Base-by-base conservation (phyloP, 2,888 invertebrate species). In the Gastrophysa polygoni region DNA sequence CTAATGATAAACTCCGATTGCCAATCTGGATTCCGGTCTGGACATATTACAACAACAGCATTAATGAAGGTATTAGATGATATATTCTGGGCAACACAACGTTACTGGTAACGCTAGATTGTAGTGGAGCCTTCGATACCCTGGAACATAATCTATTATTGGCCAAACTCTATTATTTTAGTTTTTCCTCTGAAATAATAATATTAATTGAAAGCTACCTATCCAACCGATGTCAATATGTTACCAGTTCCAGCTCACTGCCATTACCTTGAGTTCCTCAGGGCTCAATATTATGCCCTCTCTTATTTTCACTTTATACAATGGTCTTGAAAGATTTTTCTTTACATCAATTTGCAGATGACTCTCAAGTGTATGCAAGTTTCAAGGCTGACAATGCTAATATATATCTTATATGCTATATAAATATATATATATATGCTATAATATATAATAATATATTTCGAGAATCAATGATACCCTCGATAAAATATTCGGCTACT, bases 61-160 rank as follows among this genome's bases (percentile, higher is more conserved):
- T 24, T 7, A 24, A 24, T 7, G 4, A 24, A 24, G 24, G 4
- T 24, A 24, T 24, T 24, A 24, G 24, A 24, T 24, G 24, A 24
- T 24, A 24, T 24, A 24, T 24, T 38, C 14, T 14, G 6, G 46
- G 21, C 46, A 46, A 46, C 11, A 18, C 18, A 46, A 46, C 46
- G 11, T 46, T 46, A 46, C 46, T 46, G 46, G 21, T 46, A 7
- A 46, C 46, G 20, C 11, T 46, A 46, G 46, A 46, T n/a, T 46
- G 18, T 21, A 46, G 46, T 46, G 11, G 18, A 17, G 46, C 18
- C 2, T 46, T 18, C n/a, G 18, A 46, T 21, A 18, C 46, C 21
- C 46, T 46, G 21, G 46, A 20, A 46, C 21, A 46, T 46, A n/a
- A n/a, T n/a, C n/a, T n/a, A n/a, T n/a, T n/a, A n/a, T n/a, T n/a